Conservation (phyloP, 1,140 invertebrate species). For the Magallana ariakensis region DNA sequence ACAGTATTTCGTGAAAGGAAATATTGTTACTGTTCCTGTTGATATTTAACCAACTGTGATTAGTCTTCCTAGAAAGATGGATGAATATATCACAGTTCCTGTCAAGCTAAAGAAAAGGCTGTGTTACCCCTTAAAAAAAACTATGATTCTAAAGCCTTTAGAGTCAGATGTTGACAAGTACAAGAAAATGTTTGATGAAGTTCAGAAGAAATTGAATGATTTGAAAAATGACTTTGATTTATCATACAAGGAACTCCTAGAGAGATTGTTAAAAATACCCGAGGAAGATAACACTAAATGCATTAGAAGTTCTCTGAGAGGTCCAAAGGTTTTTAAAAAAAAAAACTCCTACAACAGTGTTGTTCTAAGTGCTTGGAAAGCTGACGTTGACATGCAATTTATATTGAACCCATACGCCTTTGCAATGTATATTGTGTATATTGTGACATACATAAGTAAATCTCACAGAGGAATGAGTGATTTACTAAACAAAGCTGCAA, state of each 20-base stretch:
- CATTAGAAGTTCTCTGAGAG: too few species aligned
- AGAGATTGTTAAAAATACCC: too few species aligned
- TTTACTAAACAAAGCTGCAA: neutral
- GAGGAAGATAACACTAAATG: too few species aligned
- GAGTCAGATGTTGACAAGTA: slow-evolving; percentile 13
- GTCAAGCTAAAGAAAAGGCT: slow-evolving; percentile 53
- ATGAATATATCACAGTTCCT: slow-evolving; percentile 50
- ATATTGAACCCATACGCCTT: too few species aligned
- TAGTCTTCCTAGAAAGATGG: slow-evolving; percentile 47
- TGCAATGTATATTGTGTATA: too few species aligned
- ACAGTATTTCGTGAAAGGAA: slow-evolving; percentile 39
- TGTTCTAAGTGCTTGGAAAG: neutral
- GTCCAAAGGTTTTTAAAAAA: too few species aligned
- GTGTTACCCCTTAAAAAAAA: slow-evolving; percentile 52
- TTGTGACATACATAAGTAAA: too few species aligned
- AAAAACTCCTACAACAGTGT: neutral
- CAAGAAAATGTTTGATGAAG: neutral
- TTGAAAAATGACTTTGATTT: too few species aligned
- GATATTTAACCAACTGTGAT: slow-evolving; percentile 49
- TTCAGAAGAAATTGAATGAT: too few species aligned
- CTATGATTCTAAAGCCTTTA: slow-evolving; percentile 52
- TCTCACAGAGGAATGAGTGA: neutral
- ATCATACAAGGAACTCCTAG: too few species aligned
- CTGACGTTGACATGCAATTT: neutral
- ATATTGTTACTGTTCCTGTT: slow-evolving; percentile 43